Evolutionary conservation across 1,140 invertebrate species (phyloP).

Genomic region (Himalopsyche phryganea): DNA sequence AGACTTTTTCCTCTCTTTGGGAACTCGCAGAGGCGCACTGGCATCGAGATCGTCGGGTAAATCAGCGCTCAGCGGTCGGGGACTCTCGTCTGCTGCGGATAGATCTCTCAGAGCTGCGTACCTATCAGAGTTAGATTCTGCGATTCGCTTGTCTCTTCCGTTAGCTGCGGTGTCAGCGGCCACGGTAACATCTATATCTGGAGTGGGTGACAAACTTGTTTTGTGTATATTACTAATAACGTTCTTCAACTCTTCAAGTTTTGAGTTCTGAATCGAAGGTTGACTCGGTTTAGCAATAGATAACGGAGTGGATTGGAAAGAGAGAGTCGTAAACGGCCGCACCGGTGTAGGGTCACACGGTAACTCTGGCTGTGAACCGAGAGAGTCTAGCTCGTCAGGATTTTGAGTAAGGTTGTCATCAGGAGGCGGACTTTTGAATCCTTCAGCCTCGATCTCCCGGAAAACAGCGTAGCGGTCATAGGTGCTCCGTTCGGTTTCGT

Average conservation of each 20-base stretch:
- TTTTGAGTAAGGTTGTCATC: slow-evolving; percentile 42
- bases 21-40: slow-evolving; percentile 46
- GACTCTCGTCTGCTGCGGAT: slow-evolving; percentile 57
- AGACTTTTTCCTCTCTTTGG: slow-evolving; percentile 48
- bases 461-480: slow-evolving; percentile 81
- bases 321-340: slow-evolving; percentile 42
- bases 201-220: slow-evolving; percentile 43
- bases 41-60: slow-evolving; percentile 48
- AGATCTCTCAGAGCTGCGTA: slow-evolving; percentile 71
- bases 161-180: slow-evolving; percentile 35
- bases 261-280: slow-evolving; percentile 33
- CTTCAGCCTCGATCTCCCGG: slow-evolving; percentile 73
- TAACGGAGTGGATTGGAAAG: slow-evolving; percentile 46
- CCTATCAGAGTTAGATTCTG: slow-evolving; percentile 48
- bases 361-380: slow-evolving; percentile 30
- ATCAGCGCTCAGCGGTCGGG: slow-evolving; percentile 33
- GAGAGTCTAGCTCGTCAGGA: slow-evolving; percentile 32
- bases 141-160: neutral
- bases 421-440: slow-evolving; percentile 57
- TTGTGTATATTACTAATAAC: slow-evolving; percentile 52
- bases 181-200: slow-evolving; percentile 33
- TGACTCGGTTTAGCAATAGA: slow-evolving; percentile 46
- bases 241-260: slow-evolving; percentile 51
- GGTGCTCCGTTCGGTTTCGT: slow-evolving; percentile 43
- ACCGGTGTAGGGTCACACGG: slow-evolving; percentile 25